phyloP scores from a whole-genome alignment of 1,140 invertebrate genomes.

The Helicoverpa zea region DNA sequence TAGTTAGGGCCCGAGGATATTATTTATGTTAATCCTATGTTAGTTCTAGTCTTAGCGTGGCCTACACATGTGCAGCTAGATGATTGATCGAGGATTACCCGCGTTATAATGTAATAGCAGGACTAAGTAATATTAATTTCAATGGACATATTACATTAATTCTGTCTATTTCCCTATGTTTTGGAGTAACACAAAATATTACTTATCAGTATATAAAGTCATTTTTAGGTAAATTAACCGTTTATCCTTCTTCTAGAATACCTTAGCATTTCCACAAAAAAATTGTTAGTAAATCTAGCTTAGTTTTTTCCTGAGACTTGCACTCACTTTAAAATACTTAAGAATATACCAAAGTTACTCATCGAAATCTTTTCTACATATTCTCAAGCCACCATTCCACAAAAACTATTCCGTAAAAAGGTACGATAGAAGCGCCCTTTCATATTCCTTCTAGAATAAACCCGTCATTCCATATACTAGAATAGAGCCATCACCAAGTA shows the following conservation, averaged over 20 bases:
- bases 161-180: no score
- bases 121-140: not conserved
- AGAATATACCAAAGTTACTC: no score
- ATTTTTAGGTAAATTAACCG: no score
- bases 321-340: no score
- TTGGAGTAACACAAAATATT: no score
- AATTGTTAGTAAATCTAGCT: no score
- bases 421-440: no score
- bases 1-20: not conserved
- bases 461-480: slow-evolving; percentile 2
- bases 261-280: no score
- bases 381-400: not conserved
- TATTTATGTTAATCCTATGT: slow-evolving; percentile 28
- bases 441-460: not conserved
- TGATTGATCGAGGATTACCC: slow-evolving; percentile 28
- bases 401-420: not conserved
- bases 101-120: slow-evolving; percentile 2
- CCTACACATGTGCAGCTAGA: not conserved
- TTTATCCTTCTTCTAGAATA: no score
- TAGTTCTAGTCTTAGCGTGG: slow-evolving; percentile 7
- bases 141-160: not conserved
- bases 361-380: not conserved
- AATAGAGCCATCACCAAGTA: slow-evolving; percentile 17
- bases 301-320: no score
- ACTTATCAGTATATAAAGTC: no score